Conservation (phyloP, 2,113 vertebrate species). For the Scomber colias region DNA sequence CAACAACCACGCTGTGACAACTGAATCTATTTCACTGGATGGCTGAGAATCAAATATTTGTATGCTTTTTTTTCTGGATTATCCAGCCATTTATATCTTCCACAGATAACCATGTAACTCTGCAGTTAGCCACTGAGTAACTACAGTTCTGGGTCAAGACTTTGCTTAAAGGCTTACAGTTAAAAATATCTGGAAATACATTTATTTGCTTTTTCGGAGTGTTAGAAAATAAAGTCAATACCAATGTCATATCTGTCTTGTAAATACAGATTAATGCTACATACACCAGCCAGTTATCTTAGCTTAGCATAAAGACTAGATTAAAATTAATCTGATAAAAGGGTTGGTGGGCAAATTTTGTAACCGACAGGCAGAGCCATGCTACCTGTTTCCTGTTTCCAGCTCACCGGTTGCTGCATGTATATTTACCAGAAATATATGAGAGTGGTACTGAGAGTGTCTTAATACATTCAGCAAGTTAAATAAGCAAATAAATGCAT, state of each 20-base stretch:
- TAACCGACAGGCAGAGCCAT: background rate
- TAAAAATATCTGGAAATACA: background rate
- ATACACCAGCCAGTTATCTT: background rate
- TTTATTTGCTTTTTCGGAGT: background rate
- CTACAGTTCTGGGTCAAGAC: background rate
- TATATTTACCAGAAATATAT: background rate
- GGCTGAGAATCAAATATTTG: constrained; percentile 19
- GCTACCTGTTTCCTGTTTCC: background rate
- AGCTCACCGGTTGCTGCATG: background rate
- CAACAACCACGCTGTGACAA: constrained; percentile 39
- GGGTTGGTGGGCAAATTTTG: background rate
- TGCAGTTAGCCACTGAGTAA: constrained; percentile 8
- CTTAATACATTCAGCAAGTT: background rate
- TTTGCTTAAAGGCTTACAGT: background rate
- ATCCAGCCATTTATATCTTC: constrained; percentile 6
- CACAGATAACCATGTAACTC: background rate
- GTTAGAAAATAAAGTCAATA: background rate
- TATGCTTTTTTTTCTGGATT: background rate
- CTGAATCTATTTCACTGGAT: constrained; percentile 34
- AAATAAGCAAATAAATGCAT: background rate
- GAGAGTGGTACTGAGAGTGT: background rate
- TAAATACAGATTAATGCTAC: background rate
- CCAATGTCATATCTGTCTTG: background rate
- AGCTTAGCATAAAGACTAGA: background rate
- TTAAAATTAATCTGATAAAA: no score